These are phyloP conservation scores for Acrossocheilus wenchowensis DNA, from an alignment of 2,797 vertebrate genomes.

Conservation along the genomic window DNA sequence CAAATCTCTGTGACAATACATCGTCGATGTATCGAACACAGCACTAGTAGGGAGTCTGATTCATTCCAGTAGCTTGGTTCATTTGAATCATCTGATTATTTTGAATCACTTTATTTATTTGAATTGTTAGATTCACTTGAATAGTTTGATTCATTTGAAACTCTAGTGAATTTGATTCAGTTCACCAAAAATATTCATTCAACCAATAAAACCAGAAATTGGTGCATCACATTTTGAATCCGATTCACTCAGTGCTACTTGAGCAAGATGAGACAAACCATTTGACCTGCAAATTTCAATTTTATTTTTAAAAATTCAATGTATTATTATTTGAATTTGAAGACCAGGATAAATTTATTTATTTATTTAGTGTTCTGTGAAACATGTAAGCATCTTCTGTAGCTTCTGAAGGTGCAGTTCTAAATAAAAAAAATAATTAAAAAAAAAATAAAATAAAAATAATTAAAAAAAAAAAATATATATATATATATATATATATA, in stretches of 20 bases:
- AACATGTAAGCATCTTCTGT: neutral
- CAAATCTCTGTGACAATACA: too few species aligned
- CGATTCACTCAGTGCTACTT: neutral
- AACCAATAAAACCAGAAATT: neutral
- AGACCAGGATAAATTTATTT: neutral
- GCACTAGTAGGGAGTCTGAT: neutral
- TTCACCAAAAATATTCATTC: neutral
- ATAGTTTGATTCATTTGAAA: neutral
- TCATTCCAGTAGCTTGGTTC: too few species aligned
- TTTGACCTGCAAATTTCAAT: neutral
- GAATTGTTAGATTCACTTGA: neutral
- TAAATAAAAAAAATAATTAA: neutral
- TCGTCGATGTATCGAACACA: too few species aligned
- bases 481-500: too few species aligned
- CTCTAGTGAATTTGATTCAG: neutral
- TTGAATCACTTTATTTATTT: neutral
- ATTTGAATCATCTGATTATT: neutral
- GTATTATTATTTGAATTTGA: neutral
- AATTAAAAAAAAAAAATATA: too few species aligned
- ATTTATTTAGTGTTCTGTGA: neutral
- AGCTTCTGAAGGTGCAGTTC: neutral
- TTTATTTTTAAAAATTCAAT: neutral
- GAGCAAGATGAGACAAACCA: neutral
- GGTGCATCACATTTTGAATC: neutral
- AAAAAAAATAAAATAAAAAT: too few species aligned